Conservation (phyloP, 1,140 invertebrate genomes). For the Medauroidea extradentata region DNA sequence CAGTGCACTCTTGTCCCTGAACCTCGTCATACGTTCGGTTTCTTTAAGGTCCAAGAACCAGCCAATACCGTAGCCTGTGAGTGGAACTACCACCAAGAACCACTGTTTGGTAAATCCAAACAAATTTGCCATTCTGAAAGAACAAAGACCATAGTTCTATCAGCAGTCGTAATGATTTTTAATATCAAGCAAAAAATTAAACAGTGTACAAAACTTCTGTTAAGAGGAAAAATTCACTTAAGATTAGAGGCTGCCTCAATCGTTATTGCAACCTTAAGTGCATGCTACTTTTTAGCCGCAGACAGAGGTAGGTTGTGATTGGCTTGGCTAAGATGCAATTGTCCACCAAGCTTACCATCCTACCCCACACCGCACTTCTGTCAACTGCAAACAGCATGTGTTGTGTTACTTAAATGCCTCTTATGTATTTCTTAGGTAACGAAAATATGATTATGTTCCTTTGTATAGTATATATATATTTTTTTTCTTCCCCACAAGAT, state of each 20-base stretch:
- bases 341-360: too few species aligned
- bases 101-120: slow-evolving; percentile 33
- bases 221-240: neutral
- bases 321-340: too few species aligned
- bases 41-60: slow-evolving; percentile 60
- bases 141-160: slow-evolving; percentile 1
- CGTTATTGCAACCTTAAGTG: too few species aligned
- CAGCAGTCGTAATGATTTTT: neutral
- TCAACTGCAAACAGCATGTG: too few species aligned
- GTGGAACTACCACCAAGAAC: slow-evolving; percentile 45
- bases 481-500: too few species aligned
- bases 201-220: neutral
- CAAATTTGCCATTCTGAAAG: slow-evolving; percentile 18
- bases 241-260: neutral
- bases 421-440: too few species aligned
- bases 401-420: too few species aligned
- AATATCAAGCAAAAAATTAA: neutral
- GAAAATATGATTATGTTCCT: too few species aligned
- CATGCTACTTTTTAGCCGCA: too few species aligned
- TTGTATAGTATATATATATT: too few species aligned
- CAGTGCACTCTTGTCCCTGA: slow-evolving; percentile 70
- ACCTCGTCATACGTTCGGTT: slow-evolving; percentile 60
- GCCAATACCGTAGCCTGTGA: slow-evolving; percentile 54
- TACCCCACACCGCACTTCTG: too few species aligned
- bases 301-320: too few species aligned